Conservation (phyloP, 2,797 vertebrate species). For the Anguilla obscura region DNA sequence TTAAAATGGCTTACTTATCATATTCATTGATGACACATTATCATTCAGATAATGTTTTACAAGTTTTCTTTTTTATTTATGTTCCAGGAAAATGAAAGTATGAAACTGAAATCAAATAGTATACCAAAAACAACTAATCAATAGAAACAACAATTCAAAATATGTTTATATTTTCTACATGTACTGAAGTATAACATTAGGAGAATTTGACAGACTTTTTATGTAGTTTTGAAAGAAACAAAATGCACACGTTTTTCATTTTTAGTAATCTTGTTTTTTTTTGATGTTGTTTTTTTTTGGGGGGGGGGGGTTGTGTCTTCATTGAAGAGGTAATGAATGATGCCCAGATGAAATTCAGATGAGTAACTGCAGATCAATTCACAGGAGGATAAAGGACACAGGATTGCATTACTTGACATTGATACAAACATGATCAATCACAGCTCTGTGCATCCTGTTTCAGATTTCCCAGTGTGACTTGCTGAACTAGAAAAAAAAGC, state of each 20-base stretch:
- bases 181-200: background rate
- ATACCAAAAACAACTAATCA: background rate
- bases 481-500: background rate
- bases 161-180: background rate
- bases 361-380: background rate
- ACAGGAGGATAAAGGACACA: background rate
- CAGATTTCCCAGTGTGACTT: background rate
- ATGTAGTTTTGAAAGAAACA: background rate
- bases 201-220: background rate
- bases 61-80: background rate
- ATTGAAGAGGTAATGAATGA: conserved; percentile 2
- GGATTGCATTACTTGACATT: background rate
- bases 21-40: background rate
- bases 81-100: background rate
- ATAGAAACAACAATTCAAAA: background rate
- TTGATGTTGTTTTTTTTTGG: background rate
- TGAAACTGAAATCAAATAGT: background rate
- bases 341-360: background rate
- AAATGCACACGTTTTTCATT: background rate
- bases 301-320: background rate
- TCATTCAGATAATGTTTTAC: background rate
- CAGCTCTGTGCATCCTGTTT: background rate
- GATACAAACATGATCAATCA: conserved; percentile 19
- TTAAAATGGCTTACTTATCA: background rate
- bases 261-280: background rate